Conservation (phyloP, 64 coral and sea anemone species). For the Montipora sp. region DNA sequence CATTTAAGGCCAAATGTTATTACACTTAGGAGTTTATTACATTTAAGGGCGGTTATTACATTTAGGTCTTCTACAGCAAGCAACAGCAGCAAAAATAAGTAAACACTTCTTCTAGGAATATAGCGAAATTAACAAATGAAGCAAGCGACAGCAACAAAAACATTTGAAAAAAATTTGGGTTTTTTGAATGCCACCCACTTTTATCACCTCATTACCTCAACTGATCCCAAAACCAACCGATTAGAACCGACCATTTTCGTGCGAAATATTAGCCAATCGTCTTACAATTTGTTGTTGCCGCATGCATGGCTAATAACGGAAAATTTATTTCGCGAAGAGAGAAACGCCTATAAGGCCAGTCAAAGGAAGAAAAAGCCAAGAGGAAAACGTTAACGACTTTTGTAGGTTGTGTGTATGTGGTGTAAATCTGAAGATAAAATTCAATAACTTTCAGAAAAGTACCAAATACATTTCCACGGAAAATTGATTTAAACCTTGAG, state of each 20-base stretch:
- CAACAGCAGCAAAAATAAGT: too few relatives aligned
- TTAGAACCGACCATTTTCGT: neutral
- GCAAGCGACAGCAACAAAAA: too few relatives aligned
- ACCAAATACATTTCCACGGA: constrained; percentile 31
- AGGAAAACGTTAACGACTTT: constrained; percentile 23
- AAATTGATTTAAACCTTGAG: constrained; percentile 30
- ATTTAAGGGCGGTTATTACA: too few relatives aligned
- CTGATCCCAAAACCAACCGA: neutral
- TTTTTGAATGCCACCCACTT: constrained; percentile 9
- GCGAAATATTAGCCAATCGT: neutral
- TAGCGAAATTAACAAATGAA: too few relatives aligned
- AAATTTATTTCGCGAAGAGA: neutral
- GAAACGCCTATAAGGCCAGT: constrained; percentile 14
- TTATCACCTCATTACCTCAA: neutral
- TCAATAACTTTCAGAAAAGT: constrained; percentile 9
- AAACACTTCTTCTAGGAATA: too few relatives aligned
- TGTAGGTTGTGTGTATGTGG: constrained; percentile 33
- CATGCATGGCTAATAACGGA: neutral
- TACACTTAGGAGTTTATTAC: too few relatives aligned
- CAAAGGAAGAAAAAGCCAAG: constrained; percentile 33
- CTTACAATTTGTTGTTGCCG: neutral
- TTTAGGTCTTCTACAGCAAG: too few relatives aligned
- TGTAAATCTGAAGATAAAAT: constrained; percentile 22
- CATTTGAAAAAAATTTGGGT: neutral
- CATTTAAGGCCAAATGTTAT: too few relatives aligned